Base-by-base conservation (phyloP, 2,797 vertebrate species). In the Poecilia velifera region DNA sequence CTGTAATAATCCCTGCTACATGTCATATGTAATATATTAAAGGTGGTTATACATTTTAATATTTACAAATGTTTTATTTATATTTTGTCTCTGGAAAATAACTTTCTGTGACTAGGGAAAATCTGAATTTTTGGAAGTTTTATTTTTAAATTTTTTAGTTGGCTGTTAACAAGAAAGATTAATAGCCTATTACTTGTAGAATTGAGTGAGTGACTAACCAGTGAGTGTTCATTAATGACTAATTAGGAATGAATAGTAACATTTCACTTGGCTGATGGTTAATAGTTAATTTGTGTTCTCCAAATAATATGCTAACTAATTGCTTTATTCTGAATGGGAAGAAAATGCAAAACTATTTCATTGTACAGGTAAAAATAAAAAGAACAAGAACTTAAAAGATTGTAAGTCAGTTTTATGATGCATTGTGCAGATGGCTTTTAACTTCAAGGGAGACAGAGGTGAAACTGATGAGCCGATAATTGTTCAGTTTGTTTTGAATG, bases 401-500 rank as follows among this genome's bases (percentile, higher is more conserved):
- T 71, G 13, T 45, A n/a, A 3, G 41, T 16, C 68, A n/a, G 22
- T n/a, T 43, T 70, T 25, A 45, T 45, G 43, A 8, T 12, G 25
- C 45, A n/a, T 28, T 5, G 41, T 45, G 25, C 9, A 71, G 41
- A 43, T 66, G 36, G 20, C 68, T 41, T 25, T 41, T 70, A 13
- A 41, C 20, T 41, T 41, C 43, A n/a, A 70, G 66, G 39, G 10
- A 5, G 4, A 20, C 14, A 43, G 39, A 43, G 10, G 22, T 45
- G 43, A 28, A 71, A 43, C 41, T 28, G 25, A 2, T 46, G 43
- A 45, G 5, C 68, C 13, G 28, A 16, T n/a, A 16, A 47, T 28
- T 28, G n/a, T 71, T 47, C n/a, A 46, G 46, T 36, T 73, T 43
- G 8, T 64, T 77, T 62, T 45, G 28, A 59, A 77, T 55, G 28